Evolutionary conservation across 2,888 invertebrate species (phyloP), one percentile per base, ranked within the genome.

Genomic region (Mimachlamys varia): DNA sequence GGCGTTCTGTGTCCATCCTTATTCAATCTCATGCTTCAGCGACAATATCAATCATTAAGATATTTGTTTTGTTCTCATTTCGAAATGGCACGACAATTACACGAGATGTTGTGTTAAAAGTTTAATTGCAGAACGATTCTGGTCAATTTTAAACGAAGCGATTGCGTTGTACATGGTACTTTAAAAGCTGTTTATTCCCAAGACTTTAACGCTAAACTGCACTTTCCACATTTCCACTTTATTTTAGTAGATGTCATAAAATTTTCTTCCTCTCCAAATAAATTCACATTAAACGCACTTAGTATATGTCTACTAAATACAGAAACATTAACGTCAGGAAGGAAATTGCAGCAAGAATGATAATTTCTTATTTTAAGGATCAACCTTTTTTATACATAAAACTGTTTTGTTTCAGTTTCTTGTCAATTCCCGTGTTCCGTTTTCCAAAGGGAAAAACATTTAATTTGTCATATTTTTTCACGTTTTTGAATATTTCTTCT

Each of bases 31-130:
- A 76, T 12, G 76, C 76, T 76, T 76, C 76, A 76, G 12, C 33
- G 76, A 76, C 17, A 13, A 27, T 76, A 76, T 19, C 76, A 76
- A 76, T 76, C 33, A 15, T 76, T 22, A 27, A 12, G 22, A 76
- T 76, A 76, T 76, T 76, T 76, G 76, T 76, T 76, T 76, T 76
- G 76, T 76, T 76, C 76, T 76, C 76, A 76, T 76, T 76, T 76
- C 76, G 22, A 76, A 76, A 76, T 76, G 76, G 76, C 76, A 76
- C 33, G 22, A 76, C 76, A 76, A 76, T 76, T 33, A 76, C 76
- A 76, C 27, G 76, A 76, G 27, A 76, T 76, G 33, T 1, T 76
- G 76, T 76, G 76, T 76, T 76, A 76, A 76, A 76, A 76, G 76
- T 76, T 76, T 76, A 76, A 76, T 76, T 76, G 76, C 76, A 76